Base-by-base conservation (phyloP, 2,888 invertebrate species). In the Hartigia nigra region DNA sequence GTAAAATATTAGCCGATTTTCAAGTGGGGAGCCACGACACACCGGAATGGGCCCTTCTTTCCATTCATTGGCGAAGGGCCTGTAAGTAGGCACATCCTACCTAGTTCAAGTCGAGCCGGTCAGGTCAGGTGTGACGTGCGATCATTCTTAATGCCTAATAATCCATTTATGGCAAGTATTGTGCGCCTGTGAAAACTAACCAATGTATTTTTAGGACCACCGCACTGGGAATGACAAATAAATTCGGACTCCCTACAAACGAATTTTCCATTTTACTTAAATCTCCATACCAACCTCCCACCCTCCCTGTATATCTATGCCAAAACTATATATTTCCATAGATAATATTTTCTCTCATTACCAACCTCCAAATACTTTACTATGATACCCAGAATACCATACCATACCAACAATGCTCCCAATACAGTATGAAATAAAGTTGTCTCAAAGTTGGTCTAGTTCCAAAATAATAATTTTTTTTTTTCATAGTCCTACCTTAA, bases 201-300 rank as follows among this genome's bases (percentile, higher is more conserved):
- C 81, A 74, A 70, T 90, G 88, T 90, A 89, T 90, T 90, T 86
- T 89, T 89, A 89, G 88, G 88, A 87, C 83, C 77, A 55, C 55
- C 55, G 14, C 55, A 55, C 55, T 23, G 9, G 23, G 55, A 9
- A 55, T 23, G 55, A 55, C 55, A 55, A 55, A 55, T 55, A 55
- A 55, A 55, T 55, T 55, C 55, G 5, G 55, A 55, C 23, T 55
- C 55, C 55, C 55, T 23, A 55, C 55, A 55, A 55, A 55, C 55
- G 55, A 55, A 55, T 55, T 23, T 9, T 55, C 14, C 55, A 5
- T 14, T 55, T 55, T 55, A 55, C 55, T 55, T 55, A 55, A 55
- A 55, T 55, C 55, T 23, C 55, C 9, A 23, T 23, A 9, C 55
- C 23, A 23, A 14, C 36, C 14, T 1, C 55, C 55, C 55, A 23